Conservation (phyloP, 2,113 vertebrate genomes). For the Turdus rufiventris region DNA sequence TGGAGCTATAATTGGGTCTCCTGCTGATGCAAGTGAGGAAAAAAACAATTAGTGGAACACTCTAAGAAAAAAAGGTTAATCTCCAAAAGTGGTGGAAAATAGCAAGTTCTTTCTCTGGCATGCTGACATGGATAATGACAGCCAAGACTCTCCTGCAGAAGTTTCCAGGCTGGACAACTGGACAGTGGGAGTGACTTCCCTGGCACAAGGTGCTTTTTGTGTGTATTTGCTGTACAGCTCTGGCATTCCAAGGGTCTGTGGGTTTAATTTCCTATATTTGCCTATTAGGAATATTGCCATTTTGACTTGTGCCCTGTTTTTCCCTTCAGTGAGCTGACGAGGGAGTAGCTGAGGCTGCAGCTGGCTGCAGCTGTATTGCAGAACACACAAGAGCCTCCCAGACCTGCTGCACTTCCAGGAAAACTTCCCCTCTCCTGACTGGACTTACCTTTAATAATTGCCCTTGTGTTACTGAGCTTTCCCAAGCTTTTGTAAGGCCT, state of each 20-base stretch:
- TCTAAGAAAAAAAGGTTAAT: slow-evolving; percentile 51
- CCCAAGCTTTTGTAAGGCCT: background rate
- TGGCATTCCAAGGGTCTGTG: rapidly evolving
- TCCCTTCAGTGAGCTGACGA: background rate
- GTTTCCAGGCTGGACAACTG: background rate
- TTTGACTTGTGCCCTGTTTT: background rate
- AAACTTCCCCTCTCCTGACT: background rate
- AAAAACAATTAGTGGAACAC: slow-evolving; percentile 64
- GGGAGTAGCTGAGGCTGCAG: background rate
- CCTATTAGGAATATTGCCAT: background rate
- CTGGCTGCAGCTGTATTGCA: background rate
- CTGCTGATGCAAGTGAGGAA: slow-evolving; percentile 58
- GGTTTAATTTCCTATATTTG: background rate
- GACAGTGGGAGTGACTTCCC: background rate
- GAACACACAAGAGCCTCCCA: background rate
- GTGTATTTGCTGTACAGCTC: background rate
- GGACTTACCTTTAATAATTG: background rate
- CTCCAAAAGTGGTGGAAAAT: slow-evolving; percentile 32
- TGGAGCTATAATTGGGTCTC: slow-evolving; percentile 66
- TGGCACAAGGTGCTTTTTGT: background rate
- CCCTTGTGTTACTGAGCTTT: background rate
- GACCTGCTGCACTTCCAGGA: background rate
- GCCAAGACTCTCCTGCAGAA: background rate
- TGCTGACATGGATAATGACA: background rate
- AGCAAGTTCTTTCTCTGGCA: background rate